phyloP scores from a whole-genome alignment of 2,888 invertebrate species.

The Thumatha senex region DNA sequence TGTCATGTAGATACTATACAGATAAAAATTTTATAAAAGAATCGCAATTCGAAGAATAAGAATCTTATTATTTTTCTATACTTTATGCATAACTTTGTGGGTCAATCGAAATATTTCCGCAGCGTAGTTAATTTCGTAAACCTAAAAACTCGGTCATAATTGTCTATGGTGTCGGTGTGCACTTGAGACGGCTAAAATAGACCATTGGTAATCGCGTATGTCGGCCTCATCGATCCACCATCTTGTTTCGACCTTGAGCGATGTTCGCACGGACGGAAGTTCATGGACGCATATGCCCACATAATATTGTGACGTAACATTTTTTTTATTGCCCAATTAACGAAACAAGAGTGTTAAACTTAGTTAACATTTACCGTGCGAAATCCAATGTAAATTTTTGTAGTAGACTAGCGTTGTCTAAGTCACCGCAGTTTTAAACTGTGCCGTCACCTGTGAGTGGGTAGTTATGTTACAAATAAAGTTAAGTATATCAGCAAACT shows the following conservation, averaged over 20 bases:
- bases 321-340: slow-evolving; percentile 46
- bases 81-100: too few species aligned
- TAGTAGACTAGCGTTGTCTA: slow-evolving; percentile 2
- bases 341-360: slow-evolving; percentile 27
- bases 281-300: slow-evolving; percentile 63
- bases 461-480: neutral
- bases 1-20: too few species aligned
- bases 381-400: slow-evolving; percentile 26
- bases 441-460: neutral
- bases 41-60: too few species aligned
- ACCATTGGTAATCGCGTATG: slow-evolving; percentile 48
- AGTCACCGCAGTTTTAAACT: neutral
- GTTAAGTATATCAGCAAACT: neutral
- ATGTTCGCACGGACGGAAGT: slow-evolving; percentile 70
- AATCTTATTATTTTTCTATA: too few species aligned
- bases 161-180: slow-evolving; percentile 51
- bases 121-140: slow-evolving; percentile 54
- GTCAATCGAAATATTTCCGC: neutral
- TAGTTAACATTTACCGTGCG: slow-evolving; percentile 25
- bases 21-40: too few species aligned
- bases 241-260: slow-evolving; percentile 66
- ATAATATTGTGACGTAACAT: slow-evolving; percentile 40
- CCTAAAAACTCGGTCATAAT: slow-evolving; percentile 72
- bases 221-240: slow-evolving; percentile 64
- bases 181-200: slow-evolving; percentile 61